phyloP scores from a whole-genome alignment of 2,113 vertebrate species.

The Halcyon malimbica region DNA sequence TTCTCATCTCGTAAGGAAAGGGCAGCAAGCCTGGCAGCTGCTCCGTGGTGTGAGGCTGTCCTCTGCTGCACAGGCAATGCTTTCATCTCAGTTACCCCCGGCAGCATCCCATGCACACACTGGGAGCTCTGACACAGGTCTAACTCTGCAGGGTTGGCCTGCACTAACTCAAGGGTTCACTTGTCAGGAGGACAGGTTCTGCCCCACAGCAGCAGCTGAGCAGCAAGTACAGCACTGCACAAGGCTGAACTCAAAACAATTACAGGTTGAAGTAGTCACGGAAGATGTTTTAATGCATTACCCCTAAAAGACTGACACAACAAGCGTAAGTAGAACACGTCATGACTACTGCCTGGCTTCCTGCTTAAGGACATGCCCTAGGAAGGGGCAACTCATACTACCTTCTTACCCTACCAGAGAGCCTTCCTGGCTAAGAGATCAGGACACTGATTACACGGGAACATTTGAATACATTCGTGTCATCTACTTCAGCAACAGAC shows the following conservation, averaged over 20 bases:
- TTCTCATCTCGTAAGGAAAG: rapidly evolving
- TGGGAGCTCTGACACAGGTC: background rate
- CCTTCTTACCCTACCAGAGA: background rate
- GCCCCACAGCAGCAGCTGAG: background rate
- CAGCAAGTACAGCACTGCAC: background rate
- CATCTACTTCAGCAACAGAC: background rate
- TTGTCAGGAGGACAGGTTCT: background rate
- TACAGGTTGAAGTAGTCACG: rapidly evolving
- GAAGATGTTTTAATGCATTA: background rate
- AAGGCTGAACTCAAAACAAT: background rate
- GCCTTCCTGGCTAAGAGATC: background rate
- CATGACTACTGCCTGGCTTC: background rate
- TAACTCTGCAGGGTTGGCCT: background rate
- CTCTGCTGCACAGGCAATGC: background rate
- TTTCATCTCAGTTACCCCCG: background rate
- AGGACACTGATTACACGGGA: background rate
- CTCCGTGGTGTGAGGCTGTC: background rate
- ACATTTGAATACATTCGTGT: background rate
- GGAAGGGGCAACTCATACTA: background rate
- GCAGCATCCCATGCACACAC: background rate
- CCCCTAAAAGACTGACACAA: background rate
- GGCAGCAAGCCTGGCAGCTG: background rate
- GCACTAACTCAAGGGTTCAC: background rate
- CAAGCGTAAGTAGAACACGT: background rate
- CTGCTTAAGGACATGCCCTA: background rate